Evolutionary conservation across 2,797 vertebrate genomes (phyloP), one percentile per base, ranked within the genome.

Genomic region (Ctenopoma multispine): DNA sequence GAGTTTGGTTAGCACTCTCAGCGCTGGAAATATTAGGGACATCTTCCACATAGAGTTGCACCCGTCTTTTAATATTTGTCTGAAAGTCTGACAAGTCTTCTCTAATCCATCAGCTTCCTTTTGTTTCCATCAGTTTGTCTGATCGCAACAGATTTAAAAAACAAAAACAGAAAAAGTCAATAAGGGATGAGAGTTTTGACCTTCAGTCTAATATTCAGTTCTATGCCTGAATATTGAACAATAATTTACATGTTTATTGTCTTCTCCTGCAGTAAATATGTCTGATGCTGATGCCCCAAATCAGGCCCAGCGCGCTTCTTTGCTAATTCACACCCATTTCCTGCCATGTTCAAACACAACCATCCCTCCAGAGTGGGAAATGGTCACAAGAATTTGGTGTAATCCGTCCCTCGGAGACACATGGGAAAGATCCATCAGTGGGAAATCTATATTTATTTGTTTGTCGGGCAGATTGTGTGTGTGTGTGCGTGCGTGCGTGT

Each of bases 401-500:
- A n/a, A 6, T 17, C 36, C 41, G 44, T 40, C 48, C 31, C 21
- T 40, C 29, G 23, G n/a, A 56, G 1, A 57, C 65, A 71, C 14
- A 7, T 24, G 41, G 43, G 34, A 27, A 15, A 62, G 69, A 58
- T 60, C 34, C 46, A 69, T 79, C 48, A 7, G 20, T 36, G 31
- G 5, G 31, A 51, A 44, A 69, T 75, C 65, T 38, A 47, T 51
- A 67, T 56, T 23, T 62, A 56, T 56, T n/a, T 59, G 57, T 68
- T 75, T 59, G 69, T 66, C 60, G 43, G 43, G 46, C 47, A 43
- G 36, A 69, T 75, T 56, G 7, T 27, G 36, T 59, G 71, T 41
- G 71, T 72, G 46, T 40, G 38, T 41, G 40, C 4, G 38, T 41
- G 38, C 40, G 70, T 71, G 44, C 80, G 36, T 46, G 71, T 72